Percentiles rank a stretch among this genome's conserved stretches.
Conservation (phyloP, 1,140 invertebrate species). For the Matsumurasca onukii region DNA sequence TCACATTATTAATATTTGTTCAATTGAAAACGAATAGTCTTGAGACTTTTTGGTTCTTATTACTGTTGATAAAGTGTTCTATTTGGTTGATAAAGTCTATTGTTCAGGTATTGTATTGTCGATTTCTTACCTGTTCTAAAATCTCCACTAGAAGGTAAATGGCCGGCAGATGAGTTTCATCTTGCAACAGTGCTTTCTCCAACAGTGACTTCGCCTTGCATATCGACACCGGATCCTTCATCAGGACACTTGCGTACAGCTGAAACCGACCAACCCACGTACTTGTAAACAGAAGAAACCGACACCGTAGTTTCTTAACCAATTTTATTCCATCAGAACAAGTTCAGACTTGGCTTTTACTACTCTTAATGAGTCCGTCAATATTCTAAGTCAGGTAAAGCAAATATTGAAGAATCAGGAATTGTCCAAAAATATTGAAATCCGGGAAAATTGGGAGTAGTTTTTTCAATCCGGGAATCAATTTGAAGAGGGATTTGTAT, state of each 20-base stretch:
- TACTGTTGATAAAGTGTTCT: too few relatives aligned
- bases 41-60: too few relatives aligned
- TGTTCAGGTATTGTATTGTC: too few relatives aligned
- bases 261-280: constrained; percentile 45
- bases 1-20: too few relatives aligned
- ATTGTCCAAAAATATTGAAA: not conserved
- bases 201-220: constrained; percentile 65
- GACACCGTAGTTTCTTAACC: not conserved
- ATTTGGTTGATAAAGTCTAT: too few relatives aligned
- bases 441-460: too few relatives aligned
- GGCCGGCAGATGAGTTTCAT: constrained; percentile 64
- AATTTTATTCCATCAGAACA: not conserved
- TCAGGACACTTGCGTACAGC: constrained; percentile 68
- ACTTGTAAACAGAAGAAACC: not conserved
- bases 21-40: too few relatives aligned
- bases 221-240: constrained; percentile 65
- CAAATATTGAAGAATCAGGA: not conserved
- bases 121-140: constrained; percentile 51
- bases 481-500: too few relatives aligned
- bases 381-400: not conserved
- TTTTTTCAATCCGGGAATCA: too few relatives aligned
- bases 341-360: not conserved
- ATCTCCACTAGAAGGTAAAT: constrained; percentile 68
- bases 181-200: constrained; percentile 67
- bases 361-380: not conserved